These are phyloP conservation scores for Glyptemys insculpta DNA, from an alignment of 2,797 vertebrate genomes.

Conservation along the genomic window DNA sequence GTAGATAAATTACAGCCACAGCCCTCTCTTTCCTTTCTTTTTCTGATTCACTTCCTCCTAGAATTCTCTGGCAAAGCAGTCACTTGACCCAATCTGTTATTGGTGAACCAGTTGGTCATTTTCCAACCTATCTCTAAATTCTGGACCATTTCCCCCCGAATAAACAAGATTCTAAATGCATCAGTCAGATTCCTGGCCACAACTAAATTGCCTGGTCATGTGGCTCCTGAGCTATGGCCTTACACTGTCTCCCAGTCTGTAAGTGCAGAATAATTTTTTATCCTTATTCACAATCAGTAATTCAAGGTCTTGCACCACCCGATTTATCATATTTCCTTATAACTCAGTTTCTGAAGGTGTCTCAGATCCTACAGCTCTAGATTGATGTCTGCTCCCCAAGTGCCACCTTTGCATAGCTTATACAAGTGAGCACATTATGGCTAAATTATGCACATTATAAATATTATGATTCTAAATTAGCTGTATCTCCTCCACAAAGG, in stretches of 20 bases:
- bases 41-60: neutral
- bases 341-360: neutral
- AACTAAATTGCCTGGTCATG: neutral
- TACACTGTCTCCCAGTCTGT: neutral
- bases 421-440: neutral
- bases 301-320: neutral
- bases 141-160: neutral
- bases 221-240: neutral
- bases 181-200: neutral
- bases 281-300: neutral
- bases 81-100: neutral
- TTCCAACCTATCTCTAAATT: neutral
- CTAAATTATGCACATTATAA: neutral
- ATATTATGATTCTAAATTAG: neutral
- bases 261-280: neutral
- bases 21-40: neutral
- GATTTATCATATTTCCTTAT: neutral
- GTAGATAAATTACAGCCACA: neutral
- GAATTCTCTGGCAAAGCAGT: neutral
- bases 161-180: neutral
- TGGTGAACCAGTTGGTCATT: neutral
- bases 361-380: neutral
- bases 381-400: neutral
- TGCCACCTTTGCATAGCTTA: neutral
- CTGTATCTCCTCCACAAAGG: neutral